Evolutionary conservation across 1,140 invertebrate species (phyloP).

Genomic region (Hermetia illucens): DNA sequence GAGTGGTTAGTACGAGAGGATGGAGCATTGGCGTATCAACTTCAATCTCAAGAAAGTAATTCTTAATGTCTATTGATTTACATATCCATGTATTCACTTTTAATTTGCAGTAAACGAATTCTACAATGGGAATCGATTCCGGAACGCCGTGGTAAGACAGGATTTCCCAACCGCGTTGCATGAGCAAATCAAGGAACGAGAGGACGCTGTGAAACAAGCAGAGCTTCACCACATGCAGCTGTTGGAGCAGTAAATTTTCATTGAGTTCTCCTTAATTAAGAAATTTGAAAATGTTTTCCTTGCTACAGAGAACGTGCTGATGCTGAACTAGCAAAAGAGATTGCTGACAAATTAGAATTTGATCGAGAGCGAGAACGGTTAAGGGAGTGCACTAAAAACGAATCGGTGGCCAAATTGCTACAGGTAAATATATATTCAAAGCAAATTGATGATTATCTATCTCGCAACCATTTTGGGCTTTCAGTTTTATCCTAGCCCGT

Average conservation of each 20-base stretch:
- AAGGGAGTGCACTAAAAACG: constrained; percentile 35
- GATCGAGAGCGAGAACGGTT: constrained; percentile 34
- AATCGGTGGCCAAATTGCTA: constrained; percentile 32
- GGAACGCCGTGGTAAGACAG: constrained; percentile 76
- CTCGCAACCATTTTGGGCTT: too few species aligned
- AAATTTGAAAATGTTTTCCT: constrained; percentile 1
- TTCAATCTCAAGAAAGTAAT: constrained; percentile 85
- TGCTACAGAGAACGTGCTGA: constrained; percentile 51
- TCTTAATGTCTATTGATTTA: constrained; percentile 9
- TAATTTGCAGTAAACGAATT: constrained; percentile 52
- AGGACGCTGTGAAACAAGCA: constrained; percentile 41
- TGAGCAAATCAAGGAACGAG: constrained; percentile 65
- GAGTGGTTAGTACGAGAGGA: constrained; percentile 90
- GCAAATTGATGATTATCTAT: too few species aligned
- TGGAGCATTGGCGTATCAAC: constrained; percentile 70
- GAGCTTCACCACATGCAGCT: constrained; percentile 45
- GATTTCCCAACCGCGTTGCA: constrained; percentile 72
- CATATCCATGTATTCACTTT: constrained; percentile 1
- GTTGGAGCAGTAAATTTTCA: constrained; percentile 40
- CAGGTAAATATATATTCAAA: constrained; percentile 17
- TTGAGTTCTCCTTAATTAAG: constrained; percentile 15
- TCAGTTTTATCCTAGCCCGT: too few species aligned
- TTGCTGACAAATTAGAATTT: constrained; percentile 51
- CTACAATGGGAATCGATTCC: constrained; percentile 69
- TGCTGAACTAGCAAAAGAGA: constrained; percentile 44